Evolutionary conservation across 2,888 invertebrate species (phyloP).

Genomic region (Phymatocera aterrima): DNA sequence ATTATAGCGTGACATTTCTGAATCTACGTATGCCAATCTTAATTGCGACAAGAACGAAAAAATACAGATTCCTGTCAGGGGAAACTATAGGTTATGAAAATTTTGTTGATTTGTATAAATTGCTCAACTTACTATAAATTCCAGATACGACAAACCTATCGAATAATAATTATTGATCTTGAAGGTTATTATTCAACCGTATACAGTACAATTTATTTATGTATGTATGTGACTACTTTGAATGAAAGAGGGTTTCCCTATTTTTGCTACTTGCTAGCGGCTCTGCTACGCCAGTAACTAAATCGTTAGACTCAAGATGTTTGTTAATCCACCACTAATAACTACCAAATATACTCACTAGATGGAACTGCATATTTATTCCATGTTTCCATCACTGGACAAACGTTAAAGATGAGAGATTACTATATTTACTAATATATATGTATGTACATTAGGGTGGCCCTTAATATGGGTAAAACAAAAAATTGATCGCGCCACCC

Average conservation of each 20-base stretch:
- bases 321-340: not conserved
- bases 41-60: no score
- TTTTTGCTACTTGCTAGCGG: not conserved
- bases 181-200: not conserved
- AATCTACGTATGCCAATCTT: no score
- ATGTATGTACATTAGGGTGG: no score
- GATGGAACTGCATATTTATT: not conserved
- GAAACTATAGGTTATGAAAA: not conserved
- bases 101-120: not conserved
- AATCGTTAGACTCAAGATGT: not conserved
- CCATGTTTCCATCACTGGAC: no score
- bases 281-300: not conserved
- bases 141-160: not conserved
- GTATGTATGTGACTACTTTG: not conserved
- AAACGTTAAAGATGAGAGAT: no score
- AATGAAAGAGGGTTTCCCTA: not conserved
- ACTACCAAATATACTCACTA: not conserved
- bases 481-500: no score
- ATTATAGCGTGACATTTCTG: no score
- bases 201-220: not conserved
- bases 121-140: not conserved
- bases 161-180: not conserved
- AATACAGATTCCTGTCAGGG: no score
- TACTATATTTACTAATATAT: no score
- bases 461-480: no score